phyloP scores from a whole-genome alignment of 2,888 invertebrate genomes.

The Himalopsyche kuldschensis region DNA sequence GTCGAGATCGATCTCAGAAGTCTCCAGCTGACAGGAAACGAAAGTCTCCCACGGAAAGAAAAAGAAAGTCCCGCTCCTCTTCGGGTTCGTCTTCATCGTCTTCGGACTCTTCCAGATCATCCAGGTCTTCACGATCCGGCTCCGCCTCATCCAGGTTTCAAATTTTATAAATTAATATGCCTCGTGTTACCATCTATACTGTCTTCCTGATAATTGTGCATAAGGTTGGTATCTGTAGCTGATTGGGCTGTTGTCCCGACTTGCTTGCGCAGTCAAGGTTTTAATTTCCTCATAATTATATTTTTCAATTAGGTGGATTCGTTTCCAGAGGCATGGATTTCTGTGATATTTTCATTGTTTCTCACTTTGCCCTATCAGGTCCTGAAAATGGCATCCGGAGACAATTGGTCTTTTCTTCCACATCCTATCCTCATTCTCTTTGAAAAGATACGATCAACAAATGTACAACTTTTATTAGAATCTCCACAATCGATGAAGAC shows the following conservation, averaged over 20 bases:
- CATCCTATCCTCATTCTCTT: no score
- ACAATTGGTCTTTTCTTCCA: no score
- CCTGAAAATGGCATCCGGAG: no score
- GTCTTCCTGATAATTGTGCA: neutral
- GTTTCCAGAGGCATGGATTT: no score
- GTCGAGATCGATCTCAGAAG: conserved; percentile 14
- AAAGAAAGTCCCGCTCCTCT: conserved; percentile 44
- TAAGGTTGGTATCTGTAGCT: neutral
- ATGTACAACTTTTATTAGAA: no score
- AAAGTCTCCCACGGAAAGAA: neutral
- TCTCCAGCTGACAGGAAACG: neutral
- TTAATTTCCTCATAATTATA: no score
- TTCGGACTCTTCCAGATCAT: conserved; percentile 44
- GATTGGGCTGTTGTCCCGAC: neutral
- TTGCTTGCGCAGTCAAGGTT: no score
- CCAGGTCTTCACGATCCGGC: conserved; percentile 49
- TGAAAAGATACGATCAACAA: no score
- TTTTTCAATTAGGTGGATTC: no score
- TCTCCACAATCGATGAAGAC: no score
- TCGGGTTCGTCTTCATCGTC: conserved; percentile 47
- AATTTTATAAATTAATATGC: neutral
- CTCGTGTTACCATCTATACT: neutral
- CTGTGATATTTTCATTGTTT: no score
- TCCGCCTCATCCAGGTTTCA: conserved; percentile 53
- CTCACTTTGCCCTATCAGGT: no score